These are phyloP conservation scores for Pseudolycoriella hygida DNA, from an alignment of 2,888 invertebrate genomes.

Conservation along the genomic window DNA sequence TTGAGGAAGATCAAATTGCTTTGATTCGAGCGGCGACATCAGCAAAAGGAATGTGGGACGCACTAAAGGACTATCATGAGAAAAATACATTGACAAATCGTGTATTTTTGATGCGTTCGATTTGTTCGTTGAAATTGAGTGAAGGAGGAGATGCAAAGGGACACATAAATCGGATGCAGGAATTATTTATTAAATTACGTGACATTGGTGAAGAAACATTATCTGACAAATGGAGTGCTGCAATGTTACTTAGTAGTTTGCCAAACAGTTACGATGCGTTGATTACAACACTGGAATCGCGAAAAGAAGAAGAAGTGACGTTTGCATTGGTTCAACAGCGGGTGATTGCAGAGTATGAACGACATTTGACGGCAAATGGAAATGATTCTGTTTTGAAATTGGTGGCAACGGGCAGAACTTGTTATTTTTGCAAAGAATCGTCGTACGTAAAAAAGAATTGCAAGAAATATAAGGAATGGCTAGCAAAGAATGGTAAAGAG, in stretches of 20 bases:
- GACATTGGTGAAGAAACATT: background rate
- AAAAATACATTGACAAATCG: background rate
- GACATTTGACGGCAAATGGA: too few species aligned
- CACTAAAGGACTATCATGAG: background rate
- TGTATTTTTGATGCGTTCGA: background rate
- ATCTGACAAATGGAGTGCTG: background rate
- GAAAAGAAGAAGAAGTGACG: conserved; percentile 3
- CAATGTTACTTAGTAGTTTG: background rate
- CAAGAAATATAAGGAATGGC: background rate
- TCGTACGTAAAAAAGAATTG: background rate
- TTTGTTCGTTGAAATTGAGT: background rate
- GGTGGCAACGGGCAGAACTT: background rate
- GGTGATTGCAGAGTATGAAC: background rate
- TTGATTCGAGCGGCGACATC: background rate
- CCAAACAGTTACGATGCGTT: background rate
- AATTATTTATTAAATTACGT: background rate
- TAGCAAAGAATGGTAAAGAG: too few species aligned
- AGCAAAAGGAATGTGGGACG: background rate
- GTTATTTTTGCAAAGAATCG: background rate
- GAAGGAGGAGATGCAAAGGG: background rate
- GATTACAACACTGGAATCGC: background rate
- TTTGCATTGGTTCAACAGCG: background rate
- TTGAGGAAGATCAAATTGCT: background rate
- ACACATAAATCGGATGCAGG: background rate
- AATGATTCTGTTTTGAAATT: too few species aligned